Evolutionary conservation across 2,113 vertebrate species (phyloP).

Genomic region (Pholis gunnellus): DNA sequence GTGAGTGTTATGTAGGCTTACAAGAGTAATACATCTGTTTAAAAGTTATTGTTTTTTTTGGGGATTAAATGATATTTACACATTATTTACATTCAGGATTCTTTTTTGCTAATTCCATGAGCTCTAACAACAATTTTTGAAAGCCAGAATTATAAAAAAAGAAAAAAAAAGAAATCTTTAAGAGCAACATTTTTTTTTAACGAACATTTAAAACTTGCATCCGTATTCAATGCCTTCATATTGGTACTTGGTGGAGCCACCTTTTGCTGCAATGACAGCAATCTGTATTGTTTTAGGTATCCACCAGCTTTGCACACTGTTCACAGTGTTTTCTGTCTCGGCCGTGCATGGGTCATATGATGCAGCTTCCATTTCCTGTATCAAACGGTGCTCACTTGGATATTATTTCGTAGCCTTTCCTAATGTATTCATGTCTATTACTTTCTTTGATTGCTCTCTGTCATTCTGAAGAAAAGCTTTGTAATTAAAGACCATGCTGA

Average conservation of each 20-base stretch:
- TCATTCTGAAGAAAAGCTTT: no score
- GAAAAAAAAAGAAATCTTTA: neutral
- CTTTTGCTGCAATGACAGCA: neutral
- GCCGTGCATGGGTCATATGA: neutral
- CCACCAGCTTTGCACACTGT: neutral
- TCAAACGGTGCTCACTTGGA: neutral
- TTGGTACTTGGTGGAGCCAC: neutral
- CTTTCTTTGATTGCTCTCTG: neutral
- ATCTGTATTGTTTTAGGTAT: no score
- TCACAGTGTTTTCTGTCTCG: neutral
- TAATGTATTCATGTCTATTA: neutral
- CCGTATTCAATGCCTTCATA: neutral
- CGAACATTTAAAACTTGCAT: neutral
- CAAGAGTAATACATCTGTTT: no score
- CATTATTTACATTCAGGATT: neutral
- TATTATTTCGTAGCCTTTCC: neutral
- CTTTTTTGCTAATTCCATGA: neutral
- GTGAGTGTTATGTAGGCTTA: no score
- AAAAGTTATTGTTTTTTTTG: neutral
- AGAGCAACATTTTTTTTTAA: neutral
- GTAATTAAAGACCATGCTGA: neutral
- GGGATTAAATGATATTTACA: neutral
- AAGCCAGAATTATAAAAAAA: neutral
- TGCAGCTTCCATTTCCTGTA: neutral
- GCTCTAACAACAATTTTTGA: neutral